phyloP scores from a whole-genome alignment of 2,113 vertebrate species.

The Leucosticte australis region DNA sequence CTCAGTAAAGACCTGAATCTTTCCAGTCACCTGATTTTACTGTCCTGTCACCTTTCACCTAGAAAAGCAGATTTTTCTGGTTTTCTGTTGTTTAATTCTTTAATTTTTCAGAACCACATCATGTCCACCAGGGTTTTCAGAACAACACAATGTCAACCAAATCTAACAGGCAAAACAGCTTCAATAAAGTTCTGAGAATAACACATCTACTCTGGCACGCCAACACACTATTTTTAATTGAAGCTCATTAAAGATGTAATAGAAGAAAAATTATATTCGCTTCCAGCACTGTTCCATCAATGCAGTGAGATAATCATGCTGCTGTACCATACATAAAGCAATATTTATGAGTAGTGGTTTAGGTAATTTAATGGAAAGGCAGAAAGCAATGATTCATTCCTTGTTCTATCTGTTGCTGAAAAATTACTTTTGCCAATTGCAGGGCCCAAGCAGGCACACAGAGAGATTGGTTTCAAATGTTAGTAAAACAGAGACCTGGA shows the following conservation, averaged over 20 bases:
- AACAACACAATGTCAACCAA: not conserved
- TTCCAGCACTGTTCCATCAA: conserved; percentile 47
- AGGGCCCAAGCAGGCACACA: not conserved
- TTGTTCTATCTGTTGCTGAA: conserved; percentile 6
- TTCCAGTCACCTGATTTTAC: not conserved
- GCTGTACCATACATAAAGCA: conserved; percentile 25
- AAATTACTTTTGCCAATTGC: not conserved
- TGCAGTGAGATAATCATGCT: conserved; percentile 42
- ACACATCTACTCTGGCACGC: conserved; percentile 26
- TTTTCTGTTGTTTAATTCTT: not conserved
- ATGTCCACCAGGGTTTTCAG: not conserved
- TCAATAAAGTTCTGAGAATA: conserved; percentile 60
- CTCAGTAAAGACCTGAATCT: not conserved
- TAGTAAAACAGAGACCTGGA: conserved; percentile 8
- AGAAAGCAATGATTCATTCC: conserved; percentile 52
- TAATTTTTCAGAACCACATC: not conserved
- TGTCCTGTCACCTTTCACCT: not conserved
- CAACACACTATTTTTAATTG: conserved; percentile 70
- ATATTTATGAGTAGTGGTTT: conserved; percentile 18
- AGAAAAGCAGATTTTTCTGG: not conserved
- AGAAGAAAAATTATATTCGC: conserved; percentile 63
- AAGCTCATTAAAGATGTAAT: conserved; percentile 67
- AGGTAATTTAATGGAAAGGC: conserved; percentile 34
- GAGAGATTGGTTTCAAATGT: conserved; percentile 2
- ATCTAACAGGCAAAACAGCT: not conserved